Percentiles rank a stretch among this genome's conserved stretches.
phyloP scores from a whole-genome alignment of 2,113 vertebrate genomes.

The Muntiacus reevesi region DNA sequence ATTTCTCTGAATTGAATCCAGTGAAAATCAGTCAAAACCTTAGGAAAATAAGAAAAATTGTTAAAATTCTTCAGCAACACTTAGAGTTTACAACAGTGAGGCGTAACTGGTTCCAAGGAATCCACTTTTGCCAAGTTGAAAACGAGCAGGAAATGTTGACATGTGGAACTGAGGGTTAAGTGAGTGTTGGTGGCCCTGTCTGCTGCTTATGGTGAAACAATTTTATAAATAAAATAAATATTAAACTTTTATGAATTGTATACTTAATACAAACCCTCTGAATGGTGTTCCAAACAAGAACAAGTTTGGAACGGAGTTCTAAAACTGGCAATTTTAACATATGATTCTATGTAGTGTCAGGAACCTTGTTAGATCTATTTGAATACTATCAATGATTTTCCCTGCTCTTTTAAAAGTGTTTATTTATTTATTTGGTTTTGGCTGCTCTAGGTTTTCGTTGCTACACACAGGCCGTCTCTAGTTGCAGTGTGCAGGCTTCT shows the following conservation, averaged over 20 bases:
- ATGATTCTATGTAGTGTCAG: not conserved
- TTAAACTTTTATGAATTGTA: not conserved
- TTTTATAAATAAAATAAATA: conserved; percentile 21
- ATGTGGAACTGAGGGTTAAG: not conserved
- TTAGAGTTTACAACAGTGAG: not conserved
- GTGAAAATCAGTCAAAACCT: not conserved
- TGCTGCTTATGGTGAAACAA: not conserved
- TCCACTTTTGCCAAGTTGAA: not conserved
- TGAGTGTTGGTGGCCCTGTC: not conserved
- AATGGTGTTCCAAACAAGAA: not conserved
- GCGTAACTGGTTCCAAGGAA: not conserved
- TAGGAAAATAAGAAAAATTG: not conserved
- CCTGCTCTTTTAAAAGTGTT: not conserved
- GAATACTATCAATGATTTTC: not conserved
- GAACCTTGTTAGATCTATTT: not conserved
- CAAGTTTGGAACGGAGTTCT: not conserved
- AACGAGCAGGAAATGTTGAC: not conserved
- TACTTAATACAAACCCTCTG: not conserved
- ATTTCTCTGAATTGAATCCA: not conserved
- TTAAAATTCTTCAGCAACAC: not conserved
- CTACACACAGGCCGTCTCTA: not conserved
- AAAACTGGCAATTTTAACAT: not conserved
- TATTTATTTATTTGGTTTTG: not conserved
- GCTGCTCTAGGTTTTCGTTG: not conserved
- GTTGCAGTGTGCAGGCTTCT: not conserved